Percentiles rank a stretch among this genome's conserved stretches.
Evolutionary conservation across 2,888 invertebrate genomes (phyloP).

Genomic region (Priocnemis perturbator): DNA sequence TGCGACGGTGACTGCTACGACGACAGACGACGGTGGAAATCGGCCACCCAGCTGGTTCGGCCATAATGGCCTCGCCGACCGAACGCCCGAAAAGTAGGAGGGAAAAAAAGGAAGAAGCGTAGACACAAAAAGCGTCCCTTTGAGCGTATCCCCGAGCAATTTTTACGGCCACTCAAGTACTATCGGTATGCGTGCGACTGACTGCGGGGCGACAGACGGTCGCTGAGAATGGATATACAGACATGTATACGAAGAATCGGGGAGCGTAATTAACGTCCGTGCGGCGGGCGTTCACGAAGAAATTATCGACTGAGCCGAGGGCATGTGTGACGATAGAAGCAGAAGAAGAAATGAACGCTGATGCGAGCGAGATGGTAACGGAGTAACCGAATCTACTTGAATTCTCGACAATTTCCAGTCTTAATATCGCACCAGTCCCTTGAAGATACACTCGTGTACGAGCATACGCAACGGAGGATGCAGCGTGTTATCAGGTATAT

Average conservation of each 20-base stretch:
- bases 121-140: neutral
- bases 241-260: too few relatives aligned
- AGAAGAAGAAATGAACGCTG: too few relatives aligned
- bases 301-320: too few relatives aligned
- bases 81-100: neutral
- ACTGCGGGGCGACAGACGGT: neutral
- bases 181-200: too few relatives aligned
- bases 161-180: neutral
- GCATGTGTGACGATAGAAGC: too few relatives aligned
- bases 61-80: constrained; percentile 46
- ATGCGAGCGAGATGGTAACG: too few relatives aligned
- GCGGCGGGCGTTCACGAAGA: too few relatives aligned
- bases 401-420: too few relatives aligned
- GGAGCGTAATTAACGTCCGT: too few relatives aligned
- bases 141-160: neutral
- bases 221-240: neutral
- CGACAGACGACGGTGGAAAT: constrained; percentile 44
- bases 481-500: too few relatives aligned
- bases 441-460: constrained; percentile 8
- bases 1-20: constrained; percentile 31
- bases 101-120: neutral
- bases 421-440: too few relatives aligned
- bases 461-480: neutral
- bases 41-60: constrained; percentile 53
- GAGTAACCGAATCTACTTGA: too few relatives aligned